Conservation (phyloP, 2,113 vertebrate species). For the Sminthopsis crassicaudata region DNA sequence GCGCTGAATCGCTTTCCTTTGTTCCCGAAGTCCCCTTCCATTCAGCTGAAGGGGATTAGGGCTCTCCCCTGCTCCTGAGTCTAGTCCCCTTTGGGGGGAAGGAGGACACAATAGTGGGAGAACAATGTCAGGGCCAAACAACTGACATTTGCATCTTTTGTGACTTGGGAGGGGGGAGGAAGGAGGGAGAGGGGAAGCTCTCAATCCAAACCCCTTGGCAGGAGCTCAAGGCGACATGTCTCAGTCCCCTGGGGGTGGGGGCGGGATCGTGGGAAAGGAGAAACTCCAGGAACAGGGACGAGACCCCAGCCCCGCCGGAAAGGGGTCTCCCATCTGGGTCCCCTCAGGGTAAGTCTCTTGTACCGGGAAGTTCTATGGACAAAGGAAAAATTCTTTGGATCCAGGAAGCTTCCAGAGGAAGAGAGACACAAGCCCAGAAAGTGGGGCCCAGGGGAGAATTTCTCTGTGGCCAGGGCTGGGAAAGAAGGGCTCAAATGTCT, state of each 20-base stretch:
- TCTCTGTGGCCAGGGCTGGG: not conserved
- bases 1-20: not conserved
- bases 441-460: not conserved
- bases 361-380: not conserved
- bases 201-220: not conserved
- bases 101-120: not conserved
- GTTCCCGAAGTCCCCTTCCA: not conserved
- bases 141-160: not conserved
- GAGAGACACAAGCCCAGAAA: not conserved
- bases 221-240: not conserved
- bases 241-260: not conserved
- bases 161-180: not conserved
- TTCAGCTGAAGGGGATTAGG: not conserved
- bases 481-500: not conserved
- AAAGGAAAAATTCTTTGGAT: not conserved
- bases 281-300: not conserved
- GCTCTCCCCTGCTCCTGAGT: not conserved
- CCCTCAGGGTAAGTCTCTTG: accelerated
- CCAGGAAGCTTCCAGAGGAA: not conserved
- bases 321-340: not conserved
- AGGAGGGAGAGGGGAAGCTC: not conserved
- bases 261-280: not conserved
- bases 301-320: not conserved
- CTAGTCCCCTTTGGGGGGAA: not conserved
- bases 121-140: not conserved